Base-by-base conservation (phyloP, 2,888 invertebrate species). In the Cheilosia scutellata region DNA sequence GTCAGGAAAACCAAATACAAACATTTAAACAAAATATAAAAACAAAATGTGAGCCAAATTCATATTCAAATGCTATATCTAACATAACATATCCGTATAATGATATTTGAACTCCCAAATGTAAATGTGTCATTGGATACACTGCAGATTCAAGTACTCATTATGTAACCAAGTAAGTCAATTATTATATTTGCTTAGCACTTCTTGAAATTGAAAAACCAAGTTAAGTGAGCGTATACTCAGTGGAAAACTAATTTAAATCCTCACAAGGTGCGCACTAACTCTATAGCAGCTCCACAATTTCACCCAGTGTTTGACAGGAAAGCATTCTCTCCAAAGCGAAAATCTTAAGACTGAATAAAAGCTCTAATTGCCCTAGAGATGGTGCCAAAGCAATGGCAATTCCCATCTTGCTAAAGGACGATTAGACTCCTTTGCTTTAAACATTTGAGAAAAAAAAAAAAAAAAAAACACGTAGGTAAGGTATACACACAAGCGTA, bases 401-500 rank as follows among this genome's bases (percentile, higher is more conserved):
- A 60, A 62, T 62, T 49, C 53, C 11, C 47, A 42, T 20, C 13
- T 33, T 51, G 33, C 31, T 62, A 9, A n/a, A 33, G 20, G 31
- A 37, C 11, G 37, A 53, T 58, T 53, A 33, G 57, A 63, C 31
- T 51, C 2, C 42, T 42, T 47, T 51, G 40, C 51, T 40, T 42
- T 33, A 33, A 16, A 51, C 29, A 66, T 33, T 20, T 20, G 20
- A 20, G 20, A 20, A 20, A 49, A n/a, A 53, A 42, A 62, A 47
- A 20, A 57, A 60, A 57, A 71, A 40, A 11, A 72, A 47, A 53
- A n/a, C 31, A 63, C 27, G 37, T 44, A 37, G 11, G 25, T 58
- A 53, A 44, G 42, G 42, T 44, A 70, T 16, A 66, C 33, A 77
- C 62, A 82, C 70, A 83, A 62, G 78, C 78, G 66, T 20, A 83